Conservation (phyloP, 30 jellyfish, hydroid and myxozoan species). For the Turritopsis rubra region DNA sequence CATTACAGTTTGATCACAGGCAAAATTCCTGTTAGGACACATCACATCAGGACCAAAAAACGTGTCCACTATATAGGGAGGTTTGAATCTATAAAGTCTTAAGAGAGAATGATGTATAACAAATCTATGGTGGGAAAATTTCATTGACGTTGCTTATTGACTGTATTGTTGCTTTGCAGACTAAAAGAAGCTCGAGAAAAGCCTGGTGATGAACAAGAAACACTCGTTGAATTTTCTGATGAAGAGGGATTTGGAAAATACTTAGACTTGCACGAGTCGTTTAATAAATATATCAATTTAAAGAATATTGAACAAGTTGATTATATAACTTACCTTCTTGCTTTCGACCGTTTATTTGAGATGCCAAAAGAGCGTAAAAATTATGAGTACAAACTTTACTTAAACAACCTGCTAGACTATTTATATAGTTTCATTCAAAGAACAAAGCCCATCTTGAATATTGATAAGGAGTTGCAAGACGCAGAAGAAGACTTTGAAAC, state of each 20-base stretch:
- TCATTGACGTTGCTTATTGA: too few relatives aligned
- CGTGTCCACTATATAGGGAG: too few relatives aligned
- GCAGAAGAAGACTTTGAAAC: constrained; percentile 65
- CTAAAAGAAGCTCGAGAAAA: constrained; percentile 85
- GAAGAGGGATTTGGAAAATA: constrained; percentile 96
- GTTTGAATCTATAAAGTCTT: too few relatives aligned
- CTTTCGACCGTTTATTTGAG: constrained; percentile 77
- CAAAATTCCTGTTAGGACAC: background rate
- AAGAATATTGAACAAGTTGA: constrained; percentile 73
- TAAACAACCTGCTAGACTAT: constrained; percentile 73
- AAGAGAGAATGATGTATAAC: too few relatives aligned
- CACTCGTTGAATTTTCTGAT: constrained; percentile 76
- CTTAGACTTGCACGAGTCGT: constrained; percentile 84
- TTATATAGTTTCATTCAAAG: constrained; percentile 60
- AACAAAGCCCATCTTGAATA: constrained; percentile 65
- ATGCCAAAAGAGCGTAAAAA: constrained; percentile 75
- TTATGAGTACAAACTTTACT: constrained; percentile 62
- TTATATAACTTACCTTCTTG: constrained; percentile 68
- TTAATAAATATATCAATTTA: constrained; percentile 59
- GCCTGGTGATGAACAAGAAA: constrained; percentile 90
- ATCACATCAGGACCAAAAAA: too few relatives aligned
- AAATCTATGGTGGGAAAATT: too few relatives aligned
- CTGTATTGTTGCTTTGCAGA: constrained; percentile 29
- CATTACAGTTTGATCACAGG: background rate
- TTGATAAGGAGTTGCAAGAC: constrained; percentile 70